These are phyloP conservation scores for Acanthosepion lycidas DNA, from an alignment of 2,888 invertebrate species.

Conservation along the genomic window DNA sequence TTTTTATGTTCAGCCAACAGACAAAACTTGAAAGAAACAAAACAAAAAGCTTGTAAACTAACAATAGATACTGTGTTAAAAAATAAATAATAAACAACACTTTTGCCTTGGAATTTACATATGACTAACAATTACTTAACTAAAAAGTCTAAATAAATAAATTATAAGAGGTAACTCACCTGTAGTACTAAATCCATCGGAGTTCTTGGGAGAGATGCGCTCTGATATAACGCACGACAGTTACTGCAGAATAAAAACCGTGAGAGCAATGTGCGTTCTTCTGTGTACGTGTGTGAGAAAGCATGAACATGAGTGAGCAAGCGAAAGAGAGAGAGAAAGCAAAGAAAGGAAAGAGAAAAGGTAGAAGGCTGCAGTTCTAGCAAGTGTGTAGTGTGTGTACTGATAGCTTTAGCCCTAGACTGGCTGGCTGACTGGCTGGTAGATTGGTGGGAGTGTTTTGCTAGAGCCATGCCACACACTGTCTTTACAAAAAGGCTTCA, in stretches of 20 bases:
- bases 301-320: not conserved
- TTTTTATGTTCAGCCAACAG: not conserved
- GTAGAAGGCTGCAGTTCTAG: not conserved
- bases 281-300: not conserved
- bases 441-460: not conserved
- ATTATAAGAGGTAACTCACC: not conserved
- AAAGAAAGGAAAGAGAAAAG: not conserved
- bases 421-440: conserved; percentile 4
- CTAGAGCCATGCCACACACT: not conserved
- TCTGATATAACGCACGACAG: not conserved
- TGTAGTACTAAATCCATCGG: not conserved
- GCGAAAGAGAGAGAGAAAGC: not conserved
- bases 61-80: not conserved
- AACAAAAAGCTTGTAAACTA: not conserved
- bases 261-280: not conserved
- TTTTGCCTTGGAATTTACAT: not conserved
- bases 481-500: not conserved
- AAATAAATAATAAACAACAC: not conserved
- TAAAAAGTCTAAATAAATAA: not conserved
- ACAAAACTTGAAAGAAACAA: not conserved
- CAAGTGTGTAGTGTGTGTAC: not conserved
- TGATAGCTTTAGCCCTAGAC: not conserved
- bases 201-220: not conserved
- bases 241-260: not conserved
- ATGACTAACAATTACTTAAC: not conserved